These are phyloP conservation scores for Diachasma alloeum DNA, from an alignment of 1,140 invertebrate species.

Conservation along the genomic window DNA sequence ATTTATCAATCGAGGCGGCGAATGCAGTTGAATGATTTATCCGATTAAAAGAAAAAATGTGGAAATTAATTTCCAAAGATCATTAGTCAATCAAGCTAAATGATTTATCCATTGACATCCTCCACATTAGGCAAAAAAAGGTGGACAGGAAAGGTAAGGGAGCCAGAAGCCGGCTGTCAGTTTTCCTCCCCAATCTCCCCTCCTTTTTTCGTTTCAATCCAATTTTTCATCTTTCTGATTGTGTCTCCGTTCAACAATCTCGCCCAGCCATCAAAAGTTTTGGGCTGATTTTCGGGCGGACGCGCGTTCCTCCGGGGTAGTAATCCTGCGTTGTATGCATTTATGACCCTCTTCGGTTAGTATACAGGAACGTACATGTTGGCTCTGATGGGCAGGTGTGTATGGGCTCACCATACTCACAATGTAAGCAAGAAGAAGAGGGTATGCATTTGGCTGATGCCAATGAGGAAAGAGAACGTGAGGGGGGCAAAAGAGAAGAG, in stretches of 20 bases:
- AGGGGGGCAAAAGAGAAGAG: conserved; percentile 5
- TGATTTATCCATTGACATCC: neutral
- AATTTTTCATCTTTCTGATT: conserved; percentile 33
- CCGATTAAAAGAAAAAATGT: no score
- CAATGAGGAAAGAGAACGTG: conserved; percentile 18
- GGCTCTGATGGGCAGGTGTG: conserved; percentile 59
- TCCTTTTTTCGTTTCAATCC: neutral
- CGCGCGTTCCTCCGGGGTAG: conserved; percentile 34
- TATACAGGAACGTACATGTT: conserved; percentile 42
- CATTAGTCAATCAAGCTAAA: neutral
- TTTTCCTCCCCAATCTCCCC: conserved; percentile 18
- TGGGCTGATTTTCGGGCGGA: conserved; percentile 5
- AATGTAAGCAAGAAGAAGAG: conserved; percentile 33
- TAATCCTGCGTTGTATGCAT: conserved; percentile 54
- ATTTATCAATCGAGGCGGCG: no score
- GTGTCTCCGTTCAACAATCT: neutral
- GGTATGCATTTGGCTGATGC: neutral
- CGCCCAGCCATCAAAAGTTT: conserved; percentile 5
- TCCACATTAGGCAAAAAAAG: no score
- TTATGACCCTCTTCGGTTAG: conserved; percentile 52
- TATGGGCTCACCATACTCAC: conserved; percentile 30
- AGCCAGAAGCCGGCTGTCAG: conserved; percentile 43
- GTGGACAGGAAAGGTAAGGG: conserved; percentile 1
- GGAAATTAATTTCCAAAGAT: neutral
- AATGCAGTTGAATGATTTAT: no score